These are phyloP conservation scores for Orgyia antiqua DNA, from an alignment of 2,888 invertebrate genomes.

Conservation along the genomic window DNA sequence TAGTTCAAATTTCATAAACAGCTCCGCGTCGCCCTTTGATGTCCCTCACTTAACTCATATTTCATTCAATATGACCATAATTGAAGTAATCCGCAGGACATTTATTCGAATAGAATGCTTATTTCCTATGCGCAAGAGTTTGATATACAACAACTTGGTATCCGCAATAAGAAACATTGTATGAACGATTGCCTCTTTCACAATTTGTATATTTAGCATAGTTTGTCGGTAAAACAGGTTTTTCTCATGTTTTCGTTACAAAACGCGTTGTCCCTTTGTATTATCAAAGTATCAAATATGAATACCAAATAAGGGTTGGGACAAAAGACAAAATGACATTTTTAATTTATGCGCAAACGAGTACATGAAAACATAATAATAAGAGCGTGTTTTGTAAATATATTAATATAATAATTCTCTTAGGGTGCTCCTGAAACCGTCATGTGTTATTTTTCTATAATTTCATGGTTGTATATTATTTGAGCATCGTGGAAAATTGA, in stretches of 20 bases:
- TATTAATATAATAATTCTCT: conserved; percentile 72
- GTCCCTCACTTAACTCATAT: conserved; percentile 77
- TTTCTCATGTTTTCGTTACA: conserved; percentile 67
- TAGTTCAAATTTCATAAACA: conserved; percentile 72
- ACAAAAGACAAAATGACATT: conserved; percentile 74
- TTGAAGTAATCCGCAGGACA: conserved; percentile 58
- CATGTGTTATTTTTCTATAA: conserved; percentile 65
- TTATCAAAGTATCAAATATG: conserved; percentile 75
- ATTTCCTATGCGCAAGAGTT: conserved; percentile 45
- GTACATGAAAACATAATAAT: conserved; percentile 78
- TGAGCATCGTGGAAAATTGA: conserved; percentile 56
- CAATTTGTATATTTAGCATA: conserved; percentile 76
- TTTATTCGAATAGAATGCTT: conserved; percentile 56
- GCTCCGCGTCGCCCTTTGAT: conserved; percentile 72
- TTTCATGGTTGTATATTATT: conserved; percentile 74
- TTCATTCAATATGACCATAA: conserved; percentile 76
- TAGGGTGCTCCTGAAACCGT: conserved; percentile 55
- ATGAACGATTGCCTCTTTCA: conserved; percentile 75
- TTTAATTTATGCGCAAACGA: conserved; percentile 75
- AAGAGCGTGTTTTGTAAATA: conserved; percentile 76
- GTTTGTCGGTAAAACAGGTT: conserved; percentile 71
- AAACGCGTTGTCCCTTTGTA: conserved; percentile 70
- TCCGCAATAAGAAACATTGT: conserved; percentile 51
- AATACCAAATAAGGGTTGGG: conserved; percentile 77
- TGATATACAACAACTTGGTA: conserved; percentile 42